These are phyloP conservation scores for Phalanger gymnotis DNA, from an alignment of 2,797 vertebrate species.

Conservation along the genomic window DNA sequence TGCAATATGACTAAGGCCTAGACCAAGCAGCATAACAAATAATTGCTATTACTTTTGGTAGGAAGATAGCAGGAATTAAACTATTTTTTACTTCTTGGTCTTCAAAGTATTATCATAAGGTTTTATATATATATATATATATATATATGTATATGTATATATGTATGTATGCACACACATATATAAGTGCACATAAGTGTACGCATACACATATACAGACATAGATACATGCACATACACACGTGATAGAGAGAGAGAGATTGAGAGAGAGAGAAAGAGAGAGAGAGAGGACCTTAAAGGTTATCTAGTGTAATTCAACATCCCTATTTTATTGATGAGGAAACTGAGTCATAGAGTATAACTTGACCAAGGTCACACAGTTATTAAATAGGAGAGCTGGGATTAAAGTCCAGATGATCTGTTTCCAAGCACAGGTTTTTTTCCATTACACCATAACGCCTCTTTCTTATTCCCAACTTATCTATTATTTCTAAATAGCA, in stretches of 20 bases:
- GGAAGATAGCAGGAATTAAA: neutral
- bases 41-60: neutral
- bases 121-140: too few relatives aligned
- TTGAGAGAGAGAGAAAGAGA: accelerated
- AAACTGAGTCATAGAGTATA: neutral
- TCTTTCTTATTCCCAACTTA: neutral
- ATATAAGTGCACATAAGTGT: neutral
- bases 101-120: neutral
- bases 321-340: neutral
- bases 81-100: neutral
- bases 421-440: neutral
- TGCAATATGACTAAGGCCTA: neutral
- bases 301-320: neutral
- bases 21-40: neutral
- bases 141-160: neutral
- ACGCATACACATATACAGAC: too few relatives aligned
- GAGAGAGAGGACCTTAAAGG: neutral
- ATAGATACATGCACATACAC: too few relatives aligned
- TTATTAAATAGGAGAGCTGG: neutral
- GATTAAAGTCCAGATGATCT: neutral
- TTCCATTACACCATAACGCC: neutral
- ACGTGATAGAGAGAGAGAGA: too few relatives aligned
- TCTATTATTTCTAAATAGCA: neutral
- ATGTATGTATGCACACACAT: too few relatives aligned
- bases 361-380: neutral